Percentiles rank a stretch among this genome's conserved stretches.
Evolutionary conservation across 64 coral and sea anemone genomes (phyloP).

Genomic region (Stichodactyla helianthus): DNA sequence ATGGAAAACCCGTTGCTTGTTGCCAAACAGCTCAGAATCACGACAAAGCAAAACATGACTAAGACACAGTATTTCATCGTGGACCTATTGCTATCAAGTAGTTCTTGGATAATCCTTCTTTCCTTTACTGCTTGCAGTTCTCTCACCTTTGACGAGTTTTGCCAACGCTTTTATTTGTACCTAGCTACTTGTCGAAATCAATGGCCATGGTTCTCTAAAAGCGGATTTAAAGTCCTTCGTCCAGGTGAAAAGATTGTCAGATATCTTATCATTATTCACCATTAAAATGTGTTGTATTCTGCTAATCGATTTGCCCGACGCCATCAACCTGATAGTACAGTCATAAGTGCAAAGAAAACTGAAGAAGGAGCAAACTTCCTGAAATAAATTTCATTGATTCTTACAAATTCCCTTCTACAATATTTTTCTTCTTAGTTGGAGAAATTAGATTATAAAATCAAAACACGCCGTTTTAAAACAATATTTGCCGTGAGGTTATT

Average conservation of each 20-base stretch:
- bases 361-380: no score
- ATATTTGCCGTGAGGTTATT: no score
- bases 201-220: background rate
- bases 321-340: no score
- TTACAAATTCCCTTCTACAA: no score
- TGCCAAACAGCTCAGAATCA: background rate
- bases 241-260: background rate
- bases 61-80: background rate
- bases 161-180: background rate
- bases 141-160: background rate
- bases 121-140: background rate
- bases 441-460: no score
- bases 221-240: background rate
- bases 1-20: background rate
- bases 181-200: background rate
- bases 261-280: background rate
- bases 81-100: background rate
- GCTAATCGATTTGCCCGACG: no score
- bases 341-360: no score
- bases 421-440: no score
- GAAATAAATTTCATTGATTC: no score
- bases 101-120: background rate
- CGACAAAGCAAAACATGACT: background rate
- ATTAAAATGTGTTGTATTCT: background rate
- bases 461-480: no score